Evolutionary conservation across 2,888 invertebrate genomes (phyloP).

Genomic region (Macrophya alboannulata): DNA sequence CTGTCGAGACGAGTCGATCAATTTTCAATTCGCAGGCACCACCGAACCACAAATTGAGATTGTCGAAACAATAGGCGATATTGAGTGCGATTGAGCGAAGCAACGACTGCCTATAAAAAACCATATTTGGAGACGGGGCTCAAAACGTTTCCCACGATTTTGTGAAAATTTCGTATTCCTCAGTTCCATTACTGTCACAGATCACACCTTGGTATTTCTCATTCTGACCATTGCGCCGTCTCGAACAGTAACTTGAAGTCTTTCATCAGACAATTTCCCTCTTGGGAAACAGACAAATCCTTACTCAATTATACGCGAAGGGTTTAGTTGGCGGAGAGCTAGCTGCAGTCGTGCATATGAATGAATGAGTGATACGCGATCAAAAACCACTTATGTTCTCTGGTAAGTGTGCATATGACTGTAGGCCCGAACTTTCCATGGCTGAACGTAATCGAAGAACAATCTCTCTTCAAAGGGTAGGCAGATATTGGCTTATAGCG

Average conservation of each 20-base stretch:
- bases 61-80: constrained; percentile 35
- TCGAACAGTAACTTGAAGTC: not conserved
- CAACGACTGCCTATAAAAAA: constrained; percentile 13
- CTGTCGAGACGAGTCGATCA: constrained; percentile 44
- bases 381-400: constrained; percentile 11
- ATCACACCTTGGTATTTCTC: not conserved
- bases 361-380: not conserved
- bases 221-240: not conserved
- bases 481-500: constrained; percentile 21
- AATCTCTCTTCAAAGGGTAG: constrained; percentile 36
- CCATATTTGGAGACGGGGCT: not conserved
- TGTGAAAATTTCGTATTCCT: not conserved
- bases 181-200: not conserved
- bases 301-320: not conserved
- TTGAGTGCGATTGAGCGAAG: not conserved
- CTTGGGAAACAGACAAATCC: constrained; percentile 14
- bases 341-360: not conserved
- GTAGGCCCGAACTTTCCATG: constrained; percentile 53
- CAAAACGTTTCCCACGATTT: not conserved
- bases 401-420: constrained; percentile 56
- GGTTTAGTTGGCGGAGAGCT: not conserved
- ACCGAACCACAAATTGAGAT: constrained; percentile 41
- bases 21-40: constrained; percentile 43
- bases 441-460: constrained; percentile 38
- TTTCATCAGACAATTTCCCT: constrained; percentile 39